These are phyloP conservation scores for Polydrusus tereticollis DNA, from an alignment of 2,888 invertebrate genomes.

Conservation along the genomic window DNA sequence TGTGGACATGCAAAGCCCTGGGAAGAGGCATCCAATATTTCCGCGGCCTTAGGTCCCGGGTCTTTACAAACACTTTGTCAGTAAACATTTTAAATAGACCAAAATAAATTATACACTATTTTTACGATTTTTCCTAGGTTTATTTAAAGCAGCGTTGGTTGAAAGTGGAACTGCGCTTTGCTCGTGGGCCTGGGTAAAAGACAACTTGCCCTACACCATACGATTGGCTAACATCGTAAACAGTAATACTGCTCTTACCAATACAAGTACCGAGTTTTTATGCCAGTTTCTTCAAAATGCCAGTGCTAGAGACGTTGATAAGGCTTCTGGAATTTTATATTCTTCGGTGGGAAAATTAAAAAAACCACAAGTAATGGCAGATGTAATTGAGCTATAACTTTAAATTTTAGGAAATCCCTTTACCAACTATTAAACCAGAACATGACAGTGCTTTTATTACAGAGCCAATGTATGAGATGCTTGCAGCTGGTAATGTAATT, in stretches of 20 bases:
- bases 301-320: conserved; percentile 34
- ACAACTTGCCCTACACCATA: conserved; percentile 55
- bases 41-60: no score
- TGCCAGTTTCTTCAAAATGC: conserved; percentile 44
- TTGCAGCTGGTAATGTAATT: conserved; percentile 48
- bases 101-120: no score
- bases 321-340: conserved; percentile 32
- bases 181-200: conserved; percentile 54
- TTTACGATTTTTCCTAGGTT: conserved; percentile 39
- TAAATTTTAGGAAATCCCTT: conserved; percentile 33
- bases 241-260: conserved; percentile 42
- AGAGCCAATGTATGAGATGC: conserved; percentile 47
- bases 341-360: conserved; percentile 35
- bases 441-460: conserved; percentile 53
- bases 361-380: no score
- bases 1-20: no score
- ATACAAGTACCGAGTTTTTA: conserved; percentile 42
- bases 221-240: conserved; percentile 48
- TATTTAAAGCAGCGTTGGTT: conserved; percentile 52
- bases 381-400: background rate
- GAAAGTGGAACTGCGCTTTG: conserved; percentile 53
- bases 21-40: no score
- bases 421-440: conserved; percentile 49
- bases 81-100: no score
- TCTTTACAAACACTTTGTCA: no score